Evolutionary conservation across 2,797 vertebrate genomes (phyloP).

Genomic region (Schizothorax lantsangensis): DNA sequence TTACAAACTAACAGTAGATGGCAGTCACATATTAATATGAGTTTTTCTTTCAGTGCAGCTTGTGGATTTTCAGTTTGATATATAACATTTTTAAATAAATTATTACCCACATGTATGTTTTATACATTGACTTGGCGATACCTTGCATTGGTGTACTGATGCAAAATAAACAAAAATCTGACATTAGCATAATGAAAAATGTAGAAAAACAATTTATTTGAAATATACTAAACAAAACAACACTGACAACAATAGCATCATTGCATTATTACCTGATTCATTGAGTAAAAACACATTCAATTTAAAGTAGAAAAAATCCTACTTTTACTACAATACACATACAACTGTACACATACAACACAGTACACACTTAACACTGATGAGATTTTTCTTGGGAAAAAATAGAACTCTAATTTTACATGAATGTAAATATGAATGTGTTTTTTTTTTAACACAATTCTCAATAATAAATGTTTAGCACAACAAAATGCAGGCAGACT

Average conservation of each 20-base stretch:
- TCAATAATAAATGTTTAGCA: neutral
- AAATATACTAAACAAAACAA: neutral
- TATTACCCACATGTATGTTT: neutral
- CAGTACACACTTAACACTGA: neutral
- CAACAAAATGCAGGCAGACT: neutral
- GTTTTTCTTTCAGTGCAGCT: neutral
- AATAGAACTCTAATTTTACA: conserved; percentile 3
- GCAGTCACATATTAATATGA: conserved; percentile 27
- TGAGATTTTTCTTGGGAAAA: neutral
- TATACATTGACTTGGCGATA: neutral
- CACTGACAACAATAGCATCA: neutral
- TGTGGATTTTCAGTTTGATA: neutral
- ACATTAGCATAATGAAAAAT: neutral
- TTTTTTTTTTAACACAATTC: neutral
- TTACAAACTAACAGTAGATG: conserved; percentile 44
- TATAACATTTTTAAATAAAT: neutral
- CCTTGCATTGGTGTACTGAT: neutral
- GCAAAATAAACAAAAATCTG: neutral
- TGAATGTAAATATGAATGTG: too few relatives aligned
- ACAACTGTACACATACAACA: neutral
- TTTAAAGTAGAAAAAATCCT: neutral
- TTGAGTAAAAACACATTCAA: neutral
- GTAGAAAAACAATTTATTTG: neutral
- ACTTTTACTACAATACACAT: neutral
- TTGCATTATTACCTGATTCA: neutral